Evolutionary conservation across 2,888 invertebrate genomes (phyloP).

Genomic region (Caenorhabditis sulstoni): DNA sequence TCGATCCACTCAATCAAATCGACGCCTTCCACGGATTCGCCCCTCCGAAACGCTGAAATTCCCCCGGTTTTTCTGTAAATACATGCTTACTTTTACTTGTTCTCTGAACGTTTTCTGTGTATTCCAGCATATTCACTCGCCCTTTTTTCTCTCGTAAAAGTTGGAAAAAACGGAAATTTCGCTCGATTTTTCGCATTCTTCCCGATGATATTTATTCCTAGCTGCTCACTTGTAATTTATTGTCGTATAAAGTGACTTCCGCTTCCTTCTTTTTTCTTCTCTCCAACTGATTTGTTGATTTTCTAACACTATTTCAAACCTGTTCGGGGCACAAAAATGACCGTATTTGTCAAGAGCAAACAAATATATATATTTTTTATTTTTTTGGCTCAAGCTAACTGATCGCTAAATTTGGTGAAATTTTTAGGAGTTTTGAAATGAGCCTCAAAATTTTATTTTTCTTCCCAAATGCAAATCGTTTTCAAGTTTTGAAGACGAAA

Average conservation of each 20-base stretch:
- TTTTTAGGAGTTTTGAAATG: too few species aligned
- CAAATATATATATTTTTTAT: too few species aligned
- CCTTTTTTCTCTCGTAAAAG: neutral
- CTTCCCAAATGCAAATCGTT: too few species aligned
- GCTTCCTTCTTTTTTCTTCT: neutral
- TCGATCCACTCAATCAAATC: conserved; percentile 68
- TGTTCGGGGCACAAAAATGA: too few species aligned
- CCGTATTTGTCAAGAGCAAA: too few species aligned
- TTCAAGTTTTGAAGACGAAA: too few species aligned
- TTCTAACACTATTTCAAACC: neutral
- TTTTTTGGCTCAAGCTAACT: too few species aligned
- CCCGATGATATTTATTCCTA: conserved; percentile 7
- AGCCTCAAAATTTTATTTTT: too few species aligned
- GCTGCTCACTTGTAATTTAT: conserved; percentile 13
- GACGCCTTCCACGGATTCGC: conserved; percentile 51
- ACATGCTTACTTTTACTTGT: neutral
- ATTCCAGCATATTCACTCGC: neutral
- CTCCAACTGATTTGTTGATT: neutral
- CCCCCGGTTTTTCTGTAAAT: conserved; percentile 3
- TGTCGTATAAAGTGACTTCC: neutral
- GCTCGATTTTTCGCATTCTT: too few species aligned
- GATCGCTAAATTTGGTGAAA: too few species aligned
- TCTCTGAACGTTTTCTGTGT: conserved; percentile 18
- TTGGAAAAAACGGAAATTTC: too few species aligned
- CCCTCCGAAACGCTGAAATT: neutral